A percentile compares a stretch with the other conserved stretches of the same genome.
phyloP scores from a whole-genome alignment of 2,797 vertebrate species.

The Coilia nasus region DNA sequence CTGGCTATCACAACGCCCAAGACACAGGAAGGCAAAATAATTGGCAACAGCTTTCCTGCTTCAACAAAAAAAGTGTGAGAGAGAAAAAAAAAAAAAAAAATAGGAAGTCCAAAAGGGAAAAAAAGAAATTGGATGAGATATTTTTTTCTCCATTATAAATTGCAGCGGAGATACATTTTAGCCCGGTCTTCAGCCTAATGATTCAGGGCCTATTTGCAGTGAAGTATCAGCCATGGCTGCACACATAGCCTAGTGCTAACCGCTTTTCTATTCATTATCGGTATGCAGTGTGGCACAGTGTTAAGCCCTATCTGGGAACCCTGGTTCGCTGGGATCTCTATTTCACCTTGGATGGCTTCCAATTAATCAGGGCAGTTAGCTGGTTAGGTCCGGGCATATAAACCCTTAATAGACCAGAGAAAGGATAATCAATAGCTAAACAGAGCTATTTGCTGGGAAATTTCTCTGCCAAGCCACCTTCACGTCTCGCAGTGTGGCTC shows the following conservation, averaged over 20 bases:
- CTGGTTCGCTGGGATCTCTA: constrained; percentile 27
- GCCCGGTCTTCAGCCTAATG: background rate
- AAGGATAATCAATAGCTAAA: constrained; percentile 70
- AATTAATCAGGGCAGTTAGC: constrained; percentile 67
- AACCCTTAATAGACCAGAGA: constrained; percentile 63
- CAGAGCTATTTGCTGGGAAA: constrained; percentile 41
- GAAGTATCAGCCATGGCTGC: background rate
- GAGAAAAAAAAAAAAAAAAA: background rate
- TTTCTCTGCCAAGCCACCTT: constrained; percentile 41
- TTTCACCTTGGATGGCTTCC: constrained; percentile 67
- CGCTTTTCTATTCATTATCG: background rate
- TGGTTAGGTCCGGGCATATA: constrained; percentile 65
- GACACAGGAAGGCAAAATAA: constrained; percentile 6
- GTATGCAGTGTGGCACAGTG: background rate
- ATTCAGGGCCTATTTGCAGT: background rate
- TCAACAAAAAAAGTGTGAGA: background rate
- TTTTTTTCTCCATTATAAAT: background rate
- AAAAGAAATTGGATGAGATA: background rate
- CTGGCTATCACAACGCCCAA: background rate
- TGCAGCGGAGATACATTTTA: background rate
- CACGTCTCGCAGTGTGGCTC: constrained; percentile 33
- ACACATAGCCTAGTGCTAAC: background rate
- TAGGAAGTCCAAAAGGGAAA: background rate
- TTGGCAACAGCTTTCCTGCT: background rate
- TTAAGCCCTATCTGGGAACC: background rate